Percentiles rank a stretch among this genome's conserved stretches.
phyloP scores from a whole-genome alignment of 2,888 invertebrate genomes.

The Scrobipalpa costella region DNA sequence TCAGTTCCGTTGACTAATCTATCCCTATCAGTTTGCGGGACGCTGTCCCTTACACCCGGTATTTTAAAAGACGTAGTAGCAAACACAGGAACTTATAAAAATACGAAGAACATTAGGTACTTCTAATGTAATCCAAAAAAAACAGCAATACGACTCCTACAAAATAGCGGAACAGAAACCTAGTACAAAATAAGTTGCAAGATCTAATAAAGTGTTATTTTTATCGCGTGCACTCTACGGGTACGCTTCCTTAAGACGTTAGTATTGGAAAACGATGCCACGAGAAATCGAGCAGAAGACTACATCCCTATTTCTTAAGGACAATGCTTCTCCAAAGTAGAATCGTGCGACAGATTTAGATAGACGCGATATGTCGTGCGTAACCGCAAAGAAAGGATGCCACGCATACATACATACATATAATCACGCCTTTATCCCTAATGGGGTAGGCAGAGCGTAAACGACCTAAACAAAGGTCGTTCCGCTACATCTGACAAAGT shows the following conservation, averaged over 20 bases:
- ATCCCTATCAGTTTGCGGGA: no score
- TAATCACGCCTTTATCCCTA: no score
- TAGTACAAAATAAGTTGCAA: not conserved
- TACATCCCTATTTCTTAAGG: constrained; percentile 9
- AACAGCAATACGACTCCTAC: not conserved
- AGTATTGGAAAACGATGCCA: constrained; percentile 21
- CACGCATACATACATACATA: not conserved
- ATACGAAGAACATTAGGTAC: not conserved
- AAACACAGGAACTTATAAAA: not conserved
- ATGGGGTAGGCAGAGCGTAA: no score
- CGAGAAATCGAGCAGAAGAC: constrained; percentile 10
- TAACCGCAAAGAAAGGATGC: no score
- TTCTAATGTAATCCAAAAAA: not conserved
- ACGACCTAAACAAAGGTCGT: no score
- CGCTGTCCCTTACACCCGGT: no score
- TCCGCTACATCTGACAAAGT: no score
- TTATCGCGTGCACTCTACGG: constrained; percentile 9
- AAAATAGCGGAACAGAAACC: not conserved
- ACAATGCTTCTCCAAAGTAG: not conserved
- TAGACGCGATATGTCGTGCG: not conserved
- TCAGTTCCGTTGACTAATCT: no score
- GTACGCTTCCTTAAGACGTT: constrained; percentile 9
- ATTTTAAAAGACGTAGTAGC: no score
- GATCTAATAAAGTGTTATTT: constrained; percentile 20
- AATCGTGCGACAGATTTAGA: no score